phyloP scores from a whole-genome alignment of 2,888 invertebrate species.

The Cheilosia vulpina region DNA sequence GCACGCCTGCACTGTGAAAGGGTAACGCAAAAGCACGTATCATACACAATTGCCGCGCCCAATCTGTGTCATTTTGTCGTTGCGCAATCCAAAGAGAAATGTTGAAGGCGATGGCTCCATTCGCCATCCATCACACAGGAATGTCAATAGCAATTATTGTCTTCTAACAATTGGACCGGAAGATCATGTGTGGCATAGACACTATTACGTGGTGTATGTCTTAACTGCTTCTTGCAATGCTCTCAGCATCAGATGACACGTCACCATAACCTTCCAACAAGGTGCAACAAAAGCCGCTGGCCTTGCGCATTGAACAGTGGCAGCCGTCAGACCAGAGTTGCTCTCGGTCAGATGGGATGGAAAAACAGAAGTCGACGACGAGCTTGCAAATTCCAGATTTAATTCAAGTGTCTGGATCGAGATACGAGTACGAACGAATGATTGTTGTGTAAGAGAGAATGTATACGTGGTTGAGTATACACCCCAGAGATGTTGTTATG shows the following conservation, averaged over 20 bases:
- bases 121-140: constrained; percentile 9
- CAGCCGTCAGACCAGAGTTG: not conserved
- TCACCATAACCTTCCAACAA: constrained; percentile 61
- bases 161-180: constrained; percentile 20
- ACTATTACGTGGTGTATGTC: not conserved
- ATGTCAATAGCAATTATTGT: constrained; percentile 47
- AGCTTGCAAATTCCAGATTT: not conserved
- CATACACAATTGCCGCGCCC: constrained; percentile 45
- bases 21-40: constrained; percentile 57
- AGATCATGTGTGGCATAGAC: not conserved
- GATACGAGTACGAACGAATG: not conserved
- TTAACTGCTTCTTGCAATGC: not conserved
- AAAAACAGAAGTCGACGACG: not conserved
- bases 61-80: constrained; percentile 26
- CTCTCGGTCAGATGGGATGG: constrained; percentile 17
- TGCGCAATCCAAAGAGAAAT: constrained; percentile 53
- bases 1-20: not conserved
- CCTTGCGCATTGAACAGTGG: constrained; percentile 37
- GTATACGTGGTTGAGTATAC: too few relatives aligned
- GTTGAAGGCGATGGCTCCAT: constrained; percentile 15
- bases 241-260: constrained; percentile 49
- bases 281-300: constrained; percentile 57
- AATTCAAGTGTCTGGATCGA: constrained; percentile 1
- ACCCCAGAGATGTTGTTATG: too few relatives aligned
- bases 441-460: not conserved